Conservation (phyloP, 2,888 invertebrate genomes). For the Hipparchia sbordonii region DNA sequence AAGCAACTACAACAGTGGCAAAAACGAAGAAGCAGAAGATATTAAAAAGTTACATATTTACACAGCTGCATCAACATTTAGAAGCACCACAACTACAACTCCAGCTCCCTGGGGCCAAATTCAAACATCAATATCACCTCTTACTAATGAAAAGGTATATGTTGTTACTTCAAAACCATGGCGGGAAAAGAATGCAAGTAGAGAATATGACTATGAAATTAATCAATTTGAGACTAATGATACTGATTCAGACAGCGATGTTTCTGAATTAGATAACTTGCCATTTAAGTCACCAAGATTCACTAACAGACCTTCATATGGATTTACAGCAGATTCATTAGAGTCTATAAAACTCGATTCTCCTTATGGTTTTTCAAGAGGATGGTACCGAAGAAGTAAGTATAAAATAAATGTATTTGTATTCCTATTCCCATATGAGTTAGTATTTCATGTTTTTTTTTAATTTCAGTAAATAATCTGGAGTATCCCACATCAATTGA, state of each 20-base stretch:
- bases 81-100: conserved; percentile 64
- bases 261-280: conserved; percentile 55
- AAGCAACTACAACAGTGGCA: conserved; percentile 51
- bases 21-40: conserved; percentile 57
- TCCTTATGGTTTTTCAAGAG: conserved; percentile 68
- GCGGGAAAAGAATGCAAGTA: conserved; percentile 60
- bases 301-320: conserved; percentile 82
- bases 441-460: conserved; percentile 24
- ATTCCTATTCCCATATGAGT: conserved; percentile 9
- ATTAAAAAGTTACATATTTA: conserved; percentile 68
- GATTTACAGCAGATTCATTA: conserved; percentile 64
- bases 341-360: conserved; percentile 64
- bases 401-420: conserved; percentile 32
- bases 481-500: conserved; percentile 66
- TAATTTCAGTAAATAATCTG: conserved; percentile 83
- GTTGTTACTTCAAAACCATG: conserved; percentile 91
- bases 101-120: conserved; percentile 85
- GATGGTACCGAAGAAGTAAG: conserved; percentile 78
- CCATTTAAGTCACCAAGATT: conserved; percentile 80
- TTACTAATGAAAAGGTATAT: conserved; percentile 90
- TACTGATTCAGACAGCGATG: conserved; percentile 52
- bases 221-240: conserved; percentile 67
- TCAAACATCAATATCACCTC: conserved; percentile 88
- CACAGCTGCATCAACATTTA: conserved; percentile 70
- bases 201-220: conserved; percentile 57